phyloP scores from a whole-genome alignment of 1,140 invertebrate species.

The Lanistes nyassanus region DNA sequence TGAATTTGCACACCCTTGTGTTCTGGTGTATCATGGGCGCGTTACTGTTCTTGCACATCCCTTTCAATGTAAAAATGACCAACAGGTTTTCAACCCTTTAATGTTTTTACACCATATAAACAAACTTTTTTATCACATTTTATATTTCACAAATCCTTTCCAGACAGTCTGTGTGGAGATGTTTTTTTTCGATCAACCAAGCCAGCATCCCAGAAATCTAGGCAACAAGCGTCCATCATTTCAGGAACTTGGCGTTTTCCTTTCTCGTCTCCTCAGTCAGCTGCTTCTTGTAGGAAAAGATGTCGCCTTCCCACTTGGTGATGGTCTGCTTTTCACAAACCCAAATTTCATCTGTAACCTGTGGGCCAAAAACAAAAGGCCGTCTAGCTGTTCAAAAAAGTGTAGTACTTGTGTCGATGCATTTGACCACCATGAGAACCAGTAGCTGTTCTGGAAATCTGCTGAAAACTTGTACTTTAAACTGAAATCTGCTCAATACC shows the following conservation, averaged over 20 bases:
- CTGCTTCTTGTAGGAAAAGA: slow-evolving; percentile 95
- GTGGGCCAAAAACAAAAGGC: slow-evolving; percentile 50
- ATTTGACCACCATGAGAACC: no score
- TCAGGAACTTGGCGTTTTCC: slow-evolving; percentile 47
- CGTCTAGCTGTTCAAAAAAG: no score
- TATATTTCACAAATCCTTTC: neutral
- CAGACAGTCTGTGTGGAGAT: neutral
- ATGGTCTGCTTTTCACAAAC: slow-evolving; percentile 96
- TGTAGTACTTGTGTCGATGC: no score
- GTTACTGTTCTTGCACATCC: no score
- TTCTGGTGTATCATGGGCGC: no score
- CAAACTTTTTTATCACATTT: slow-evolving; percentile 3
- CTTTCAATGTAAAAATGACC: no score
- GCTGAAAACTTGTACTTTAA: no score
- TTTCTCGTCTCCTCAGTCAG: slow-evolving; percentile 81
- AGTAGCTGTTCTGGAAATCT: no score
- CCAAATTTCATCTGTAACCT: slow-evolving; percentile 99
- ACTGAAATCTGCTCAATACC: no score
- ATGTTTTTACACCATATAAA: neutral
- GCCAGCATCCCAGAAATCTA: slow-evolving; percentile 17
- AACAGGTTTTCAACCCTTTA: neutral
- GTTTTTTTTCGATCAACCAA: neutral
- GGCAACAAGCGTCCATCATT: slow-evolving; percentile 28
- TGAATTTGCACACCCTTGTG: no score
- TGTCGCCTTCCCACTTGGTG: slow-evolving; percentile 97